Conservation (phyloP, 2,888 invertebrate species). For the Brachypterus glaber region DNA sequence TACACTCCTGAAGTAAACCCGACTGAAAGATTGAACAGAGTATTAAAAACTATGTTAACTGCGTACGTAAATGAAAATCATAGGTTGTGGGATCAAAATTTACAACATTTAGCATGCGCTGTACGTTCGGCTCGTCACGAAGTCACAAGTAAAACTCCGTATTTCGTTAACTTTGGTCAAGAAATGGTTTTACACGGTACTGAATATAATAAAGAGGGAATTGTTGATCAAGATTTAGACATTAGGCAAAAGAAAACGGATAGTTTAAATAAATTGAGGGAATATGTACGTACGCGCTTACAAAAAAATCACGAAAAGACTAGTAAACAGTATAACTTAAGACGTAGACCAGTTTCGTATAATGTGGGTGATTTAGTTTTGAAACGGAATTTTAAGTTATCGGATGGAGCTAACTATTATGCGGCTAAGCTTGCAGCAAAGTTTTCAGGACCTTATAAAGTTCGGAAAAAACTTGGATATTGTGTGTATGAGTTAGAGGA, state of each 20-base stretch:
- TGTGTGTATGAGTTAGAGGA: slow-evolving; percentile 8
- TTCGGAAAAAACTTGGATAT: slow-evolving; percentile 8
- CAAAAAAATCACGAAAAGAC: slow-evolving; percentile 10
- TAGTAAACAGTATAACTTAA: slow-evolving; percentile 14
- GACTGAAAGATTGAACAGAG: slow-evolving; percentile 17
- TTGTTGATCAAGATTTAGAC: background rate
- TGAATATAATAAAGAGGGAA: slow-evolving; percentile 1
- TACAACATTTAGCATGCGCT: slow-evolving; percentile 18
- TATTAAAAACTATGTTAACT: slow-evolving; percentile 18
- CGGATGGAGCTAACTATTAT: slow-evolving; percentile 17
- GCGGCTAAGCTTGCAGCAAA: slow-evolving; percentile 19
- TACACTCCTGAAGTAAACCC: slow-evolving; percentile 21
- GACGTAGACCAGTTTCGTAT: slow-evolving; percentile 11
- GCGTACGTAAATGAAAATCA: slow-evolving; percentile 21
- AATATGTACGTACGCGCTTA: slow-evolving; percentile 5
- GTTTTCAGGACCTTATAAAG: slow-evolving; percentile 7
- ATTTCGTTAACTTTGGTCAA: background rate
- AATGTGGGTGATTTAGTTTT: slow-evolving; percentile 15
- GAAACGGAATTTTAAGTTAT: slow-evolving; percentile 16
- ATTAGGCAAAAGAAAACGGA: background rate
- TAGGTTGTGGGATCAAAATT: slow-evolving; percentile 21
- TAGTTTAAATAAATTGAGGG: slow-evolving; percentile 2
- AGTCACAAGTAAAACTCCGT: no score
- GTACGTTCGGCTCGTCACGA: no score
- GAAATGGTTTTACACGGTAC: slow-evolving; percentile 1